Evolutionary conservation across 2,113 vertebrate genomes (phyloP).

Genomic region (Heterocephalus glaber): DNA sequence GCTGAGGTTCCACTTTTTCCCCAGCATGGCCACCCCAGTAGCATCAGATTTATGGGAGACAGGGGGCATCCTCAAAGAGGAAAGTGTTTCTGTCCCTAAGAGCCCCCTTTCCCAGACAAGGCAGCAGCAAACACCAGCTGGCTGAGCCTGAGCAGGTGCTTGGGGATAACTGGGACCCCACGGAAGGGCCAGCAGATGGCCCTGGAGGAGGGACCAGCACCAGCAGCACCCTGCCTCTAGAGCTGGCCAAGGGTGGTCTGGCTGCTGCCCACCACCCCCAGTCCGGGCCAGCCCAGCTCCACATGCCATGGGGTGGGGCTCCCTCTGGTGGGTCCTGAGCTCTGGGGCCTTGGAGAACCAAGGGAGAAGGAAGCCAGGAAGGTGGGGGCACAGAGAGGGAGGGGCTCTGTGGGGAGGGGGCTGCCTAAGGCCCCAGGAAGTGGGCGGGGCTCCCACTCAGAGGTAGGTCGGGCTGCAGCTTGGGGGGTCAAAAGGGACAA

Average conservation of each 20-base stretch:
- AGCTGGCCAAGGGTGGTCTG: background rate
- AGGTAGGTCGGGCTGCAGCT: background rate
- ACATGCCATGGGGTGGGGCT: background rate
- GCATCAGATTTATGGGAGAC: background rate
- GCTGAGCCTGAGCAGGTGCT: background rate
- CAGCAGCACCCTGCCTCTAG: background rate
- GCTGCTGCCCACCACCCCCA: fast-evolving
- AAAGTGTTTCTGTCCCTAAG: no score
- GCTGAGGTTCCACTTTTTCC: background rate
- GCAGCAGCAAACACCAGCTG: background rate
- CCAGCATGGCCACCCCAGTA: no score
- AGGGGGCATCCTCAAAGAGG: background rate
- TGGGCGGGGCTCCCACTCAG: background rate
- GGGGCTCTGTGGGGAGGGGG: fast-evolving
- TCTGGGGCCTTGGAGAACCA: background rate
- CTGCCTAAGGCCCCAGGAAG: background rate
- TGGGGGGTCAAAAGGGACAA: no score
- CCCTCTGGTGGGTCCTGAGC: background rate
- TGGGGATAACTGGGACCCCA: background rate
- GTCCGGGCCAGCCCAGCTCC: background rate
- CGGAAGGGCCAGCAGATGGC: background rate
- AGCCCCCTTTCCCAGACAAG: background rate
- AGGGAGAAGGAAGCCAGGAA: background rate
- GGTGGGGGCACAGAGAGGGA: background rate
- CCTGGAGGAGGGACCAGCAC: background rate